Evolutionary conservation across 2,113 vertebrate genomes (phyloP).

Genomic region (Procavia capensis): DNA sequence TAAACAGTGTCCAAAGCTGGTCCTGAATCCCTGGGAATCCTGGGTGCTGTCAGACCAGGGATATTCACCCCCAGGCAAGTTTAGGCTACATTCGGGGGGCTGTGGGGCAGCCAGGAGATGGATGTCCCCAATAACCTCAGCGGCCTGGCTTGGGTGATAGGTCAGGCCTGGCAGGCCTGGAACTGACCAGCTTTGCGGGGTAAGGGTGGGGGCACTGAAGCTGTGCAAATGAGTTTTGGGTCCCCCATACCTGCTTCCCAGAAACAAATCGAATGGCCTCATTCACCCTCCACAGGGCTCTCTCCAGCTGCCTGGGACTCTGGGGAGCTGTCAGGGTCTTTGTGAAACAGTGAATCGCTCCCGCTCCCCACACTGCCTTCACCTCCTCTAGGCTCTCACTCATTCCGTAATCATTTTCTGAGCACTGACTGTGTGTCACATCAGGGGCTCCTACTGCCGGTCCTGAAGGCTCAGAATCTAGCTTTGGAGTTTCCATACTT

Average conservation of each 20-base stretch:
- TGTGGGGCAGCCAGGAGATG: accelerated
- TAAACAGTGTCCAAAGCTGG: accelerated
- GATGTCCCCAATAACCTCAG: background rate
- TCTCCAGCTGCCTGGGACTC: too few relatives aligned
- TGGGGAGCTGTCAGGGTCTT: background rate
- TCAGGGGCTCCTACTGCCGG: background rate
- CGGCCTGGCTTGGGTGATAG: background rate
- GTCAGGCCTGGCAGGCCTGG: background rate
- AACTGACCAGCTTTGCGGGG: background rate
- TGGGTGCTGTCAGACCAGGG: background rate
- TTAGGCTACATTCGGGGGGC: background rate
- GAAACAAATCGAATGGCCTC: background rate
- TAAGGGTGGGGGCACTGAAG: too few relatives aligned
- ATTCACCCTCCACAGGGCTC: background rate
- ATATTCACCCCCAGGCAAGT: background rate
- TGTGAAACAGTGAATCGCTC: background rate
- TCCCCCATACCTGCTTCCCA: too few relatives aligned
- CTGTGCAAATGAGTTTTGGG: background rate
- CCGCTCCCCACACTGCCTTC: background rate
- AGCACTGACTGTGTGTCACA: accelerated
- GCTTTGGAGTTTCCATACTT: background rate
- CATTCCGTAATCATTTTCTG: accelerated
- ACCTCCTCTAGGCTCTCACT: accelerated
- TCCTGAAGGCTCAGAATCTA: background rate
- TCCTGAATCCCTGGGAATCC: background rate